A percentile compares a stretch with the other conserved stretches of the same genome.
These are phyloP conservation scores for Parambassis ranga DNA, from an alignment of 2,797 vertebrate genomes.

Conservation along the genomic window DNA sequence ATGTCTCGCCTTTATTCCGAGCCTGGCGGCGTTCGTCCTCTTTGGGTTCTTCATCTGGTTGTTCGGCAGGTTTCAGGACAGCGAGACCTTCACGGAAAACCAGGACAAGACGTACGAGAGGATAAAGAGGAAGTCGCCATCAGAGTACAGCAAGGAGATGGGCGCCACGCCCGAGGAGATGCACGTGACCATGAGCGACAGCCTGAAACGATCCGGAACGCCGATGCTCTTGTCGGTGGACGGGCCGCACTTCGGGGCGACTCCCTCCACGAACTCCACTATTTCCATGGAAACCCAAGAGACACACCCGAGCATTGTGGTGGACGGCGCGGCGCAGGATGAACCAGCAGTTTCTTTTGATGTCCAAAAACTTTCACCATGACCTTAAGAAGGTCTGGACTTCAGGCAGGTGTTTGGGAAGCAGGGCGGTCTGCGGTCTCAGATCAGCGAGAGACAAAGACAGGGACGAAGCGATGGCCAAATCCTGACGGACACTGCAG, in stretches of 20 bases:
- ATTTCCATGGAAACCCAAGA: constrained; percentile 82
- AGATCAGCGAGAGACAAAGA: neutral
- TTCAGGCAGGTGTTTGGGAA: neutral
- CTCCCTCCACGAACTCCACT: constrained; percentile 66
- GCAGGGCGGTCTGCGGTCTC: neutral
- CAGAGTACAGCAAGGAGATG: constrained; percentile 89
- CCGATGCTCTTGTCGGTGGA: constrained; percentile 87
- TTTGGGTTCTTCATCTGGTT: constrained; percentile 96
- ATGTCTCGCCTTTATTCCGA: constrained; percentile 95
- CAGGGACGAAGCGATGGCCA: neutral
- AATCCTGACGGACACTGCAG: constrained; percentile 2
- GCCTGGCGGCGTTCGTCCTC: constrained; percentile 90
- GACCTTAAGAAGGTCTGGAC: constrained; percentile 31
- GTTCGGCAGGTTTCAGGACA: constrained; percentile 94
- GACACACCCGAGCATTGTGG: constrained; percentile 80
- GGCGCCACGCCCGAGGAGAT: constrained; percentile 89
- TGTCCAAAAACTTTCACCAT: constrained; percentile 76
- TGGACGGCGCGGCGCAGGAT: constrained; percentile 70
- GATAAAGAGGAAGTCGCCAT: constrained; percentile 94
- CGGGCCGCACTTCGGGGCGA: constrained; percentile 69
- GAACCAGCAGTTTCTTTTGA: constrained; percentile 78
- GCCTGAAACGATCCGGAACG: constrained; percentile 77
- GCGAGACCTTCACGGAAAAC: constrained; percentile 91
- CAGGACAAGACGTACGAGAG: constrained; percentile 91
- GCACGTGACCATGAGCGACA: constrained; percentile 82